phyloP scores from a whole-genome alignment of 2,888 invertebrate species.

The Cactoblastis cactorum region DNA sequence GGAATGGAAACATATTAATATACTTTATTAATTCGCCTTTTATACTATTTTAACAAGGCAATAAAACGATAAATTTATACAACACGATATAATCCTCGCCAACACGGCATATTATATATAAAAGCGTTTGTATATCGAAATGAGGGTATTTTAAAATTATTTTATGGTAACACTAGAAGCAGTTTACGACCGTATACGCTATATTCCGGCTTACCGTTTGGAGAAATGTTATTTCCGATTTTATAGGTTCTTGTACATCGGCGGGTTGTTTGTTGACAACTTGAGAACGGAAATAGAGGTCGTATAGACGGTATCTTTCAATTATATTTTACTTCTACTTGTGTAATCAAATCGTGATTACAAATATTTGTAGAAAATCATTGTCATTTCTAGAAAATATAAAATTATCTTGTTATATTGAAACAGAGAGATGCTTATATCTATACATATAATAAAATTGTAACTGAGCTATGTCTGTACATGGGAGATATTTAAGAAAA shows the following conservation, averaged over 20 bases:
- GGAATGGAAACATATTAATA: no score
- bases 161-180: constrained; percentile 26
- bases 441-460: no score
- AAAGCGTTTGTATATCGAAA: constrained; percentile 10
- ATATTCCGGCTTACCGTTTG: constrained; percentile 28
- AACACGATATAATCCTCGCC: not conserved
- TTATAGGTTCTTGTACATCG: constrained; percentile 11
- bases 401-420: no score
- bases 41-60: not conserved
- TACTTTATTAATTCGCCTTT: not conserved
- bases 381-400: no score
- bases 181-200: constrained; percentile 25
- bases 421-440: no score
- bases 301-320: not conserved
- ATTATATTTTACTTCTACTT: not conserved
- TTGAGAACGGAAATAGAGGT: not conserved
- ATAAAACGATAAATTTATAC: not conserved
- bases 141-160: constrained; percentile 26
- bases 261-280: constrained; percentile 1
- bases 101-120: constrained; percentile 1
- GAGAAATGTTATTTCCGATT: constrained; percentile 20
- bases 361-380: no score
- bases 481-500: no score
- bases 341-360: no score
- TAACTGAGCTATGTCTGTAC: no score